Percentiles rank a stretch among this genome's conserved stretches.
Evolutionary conservation across 2,888 invertebrate genomes (phyloP).

Genomic region (Anorthoa munda): DNA sequence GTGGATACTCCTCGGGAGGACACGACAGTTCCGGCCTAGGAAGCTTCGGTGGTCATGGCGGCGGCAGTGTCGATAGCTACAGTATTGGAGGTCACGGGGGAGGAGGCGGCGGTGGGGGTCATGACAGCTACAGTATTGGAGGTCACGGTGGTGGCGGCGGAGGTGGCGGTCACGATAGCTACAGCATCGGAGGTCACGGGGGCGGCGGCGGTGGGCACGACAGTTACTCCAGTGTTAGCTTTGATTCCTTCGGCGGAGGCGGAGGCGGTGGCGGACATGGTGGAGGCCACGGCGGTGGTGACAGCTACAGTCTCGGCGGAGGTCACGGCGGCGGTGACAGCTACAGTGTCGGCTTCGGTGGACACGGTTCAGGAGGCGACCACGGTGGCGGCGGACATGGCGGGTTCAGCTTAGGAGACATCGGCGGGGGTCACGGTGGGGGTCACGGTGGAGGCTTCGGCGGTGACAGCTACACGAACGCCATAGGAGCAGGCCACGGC

Average conservation of each 20-base stretch:
- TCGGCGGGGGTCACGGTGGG: constrained; percentile 71
- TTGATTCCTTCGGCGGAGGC: constrained; percentile 63
- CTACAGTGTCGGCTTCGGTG: constrained; percentile 63
- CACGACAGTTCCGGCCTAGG: constrained; percentile 64
- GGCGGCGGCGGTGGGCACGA: constrained; percentile 53
- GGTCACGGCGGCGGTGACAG: constrained; percentile 65
- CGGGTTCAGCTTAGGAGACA: constrained; percentile 69
- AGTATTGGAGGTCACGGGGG: constrained; percentile 69
- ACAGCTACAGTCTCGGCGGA: constrained; percentile 54
- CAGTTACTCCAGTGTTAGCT: constrained; percentile 45
- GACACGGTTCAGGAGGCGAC: constrained; percentile 66
- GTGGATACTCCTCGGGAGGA: constrained; percentile 64
- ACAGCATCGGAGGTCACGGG: constrained; percentile 52
- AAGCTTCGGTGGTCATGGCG: constrained; percentile 66
- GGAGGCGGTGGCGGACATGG: constrained; percentile 53
- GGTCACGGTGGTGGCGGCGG: constrained; percentile 63
- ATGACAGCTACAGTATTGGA: constrained; percentile 55
- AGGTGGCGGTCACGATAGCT: constrained; percentile 53
- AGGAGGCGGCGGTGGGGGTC: constrained; percentile 64
- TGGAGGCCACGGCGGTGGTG: constrained; percentile 64
- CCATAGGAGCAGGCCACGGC: constrained; percentile 85
- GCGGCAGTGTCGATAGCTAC: constrained; percentile 69
- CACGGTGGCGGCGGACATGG: constrained; percentile 73
- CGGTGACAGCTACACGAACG: constrained; percentile 86
- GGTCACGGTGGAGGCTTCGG: constrained; percentile 75